phyloP scores from a whole-genome alignment of 2,113 vertebrate species.

The Callipepla squamata region DNA sequence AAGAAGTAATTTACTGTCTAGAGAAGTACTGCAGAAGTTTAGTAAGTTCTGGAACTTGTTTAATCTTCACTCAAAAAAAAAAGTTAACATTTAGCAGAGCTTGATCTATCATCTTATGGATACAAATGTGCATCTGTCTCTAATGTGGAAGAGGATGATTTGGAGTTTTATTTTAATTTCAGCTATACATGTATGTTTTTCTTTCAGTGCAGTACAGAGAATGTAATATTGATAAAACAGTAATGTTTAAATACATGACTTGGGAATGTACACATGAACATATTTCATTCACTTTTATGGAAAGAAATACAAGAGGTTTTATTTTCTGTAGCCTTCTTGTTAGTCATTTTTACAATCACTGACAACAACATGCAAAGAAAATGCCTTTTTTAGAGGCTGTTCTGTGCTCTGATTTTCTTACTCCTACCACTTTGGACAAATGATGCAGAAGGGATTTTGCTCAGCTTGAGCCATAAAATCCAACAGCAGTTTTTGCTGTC shows the following conservation, averaged over 20 bases:
- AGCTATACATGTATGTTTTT: background rate
- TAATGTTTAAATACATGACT: background rate
- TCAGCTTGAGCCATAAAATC: background rate
- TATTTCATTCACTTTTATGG: background rate
- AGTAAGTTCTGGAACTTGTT: background rate
- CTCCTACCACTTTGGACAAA: background rate
- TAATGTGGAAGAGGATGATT: background rate
- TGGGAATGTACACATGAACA: background rate
- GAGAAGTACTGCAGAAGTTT: background rate
- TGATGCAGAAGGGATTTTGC: slow-evolving; percentile 17
- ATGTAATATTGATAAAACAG: background rate
- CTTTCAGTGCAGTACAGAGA: background rate
- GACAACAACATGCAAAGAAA: background rate
- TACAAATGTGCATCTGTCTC: background rate
- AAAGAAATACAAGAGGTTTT: background rate
- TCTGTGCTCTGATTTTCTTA: background rate
- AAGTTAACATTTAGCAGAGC: background rate
- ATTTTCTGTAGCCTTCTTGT: background rate
- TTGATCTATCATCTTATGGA: background rate
- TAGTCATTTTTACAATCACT: background rate
- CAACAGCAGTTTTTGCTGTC: background rate
- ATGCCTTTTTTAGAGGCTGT: background rate
- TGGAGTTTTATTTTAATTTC: background rate
- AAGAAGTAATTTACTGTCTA: slow-evolving; percentile 21
- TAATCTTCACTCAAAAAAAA: background rate